Conservation (phyloP, 30 jellyfish, hydroid and myxozoan genomes). For the Calvadosia cruxmelitensis region DNA sequence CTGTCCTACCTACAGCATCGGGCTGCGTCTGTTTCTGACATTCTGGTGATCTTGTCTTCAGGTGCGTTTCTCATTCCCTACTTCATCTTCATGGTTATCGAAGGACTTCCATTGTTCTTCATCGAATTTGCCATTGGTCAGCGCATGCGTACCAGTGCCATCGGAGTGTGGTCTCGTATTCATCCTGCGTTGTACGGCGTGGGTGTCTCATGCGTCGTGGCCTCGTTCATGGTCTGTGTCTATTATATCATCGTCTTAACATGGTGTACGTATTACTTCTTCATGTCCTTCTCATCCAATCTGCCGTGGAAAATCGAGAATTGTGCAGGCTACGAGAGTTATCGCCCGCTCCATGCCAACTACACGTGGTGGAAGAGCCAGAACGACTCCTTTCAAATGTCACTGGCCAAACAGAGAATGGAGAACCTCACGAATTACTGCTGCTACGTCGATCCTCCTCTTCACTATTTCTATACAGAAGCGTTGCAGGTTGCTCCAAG, state of each 20-base stretch:
- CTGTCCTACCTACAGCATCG: too few species aligned
- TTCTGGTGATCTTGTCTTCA: constrained; percentile 1
- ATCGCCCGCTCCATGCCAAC: background rate
- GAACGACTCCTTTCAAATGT: background rate
- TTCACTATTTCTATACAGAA: constrained; percentile 50
- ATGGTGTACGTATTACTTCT: constrained; percentile 82
- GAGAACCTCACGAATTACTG: constrained; percentile 12
- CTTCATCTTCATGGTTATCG: constrained; percentile 78
- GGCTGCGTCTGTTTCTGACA: background rate
- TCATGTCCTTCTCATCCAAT: constrained; percentile 62
- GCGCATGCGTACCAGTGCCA: constrained; percentile 56
- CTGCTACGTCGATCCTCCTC: constrained; percentile 65
- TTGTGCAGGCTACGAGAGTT: constrained; percentile 45
- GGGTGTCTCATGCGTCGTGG: constrained; percentile 78
- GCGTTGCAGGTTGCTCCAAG: constrained; percentile 58
- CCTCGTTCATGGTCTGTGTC: constrained; percentile 61
- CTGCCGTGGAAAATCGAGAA: constrained; percentile 70
- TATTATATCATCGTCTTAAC: constrained; percentile 72
- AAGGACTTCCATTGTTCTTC: constrained; percentile 86
- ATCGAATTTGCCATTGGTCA: constrained; percentile 90
- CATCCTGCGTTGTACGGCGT: constrained; percentile 83
- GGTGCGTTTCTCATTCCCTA: constrained; percentile 94
- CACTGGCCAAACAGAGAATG: background rate
- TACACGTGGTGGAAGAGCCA: background rate
- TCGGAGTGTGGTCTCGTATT: constrained; percentile 61